Evolutionary conservation across 1,140 invertebrate species (phyloP).

Genomic region (Zaprionus kolodkinae): DNA sequence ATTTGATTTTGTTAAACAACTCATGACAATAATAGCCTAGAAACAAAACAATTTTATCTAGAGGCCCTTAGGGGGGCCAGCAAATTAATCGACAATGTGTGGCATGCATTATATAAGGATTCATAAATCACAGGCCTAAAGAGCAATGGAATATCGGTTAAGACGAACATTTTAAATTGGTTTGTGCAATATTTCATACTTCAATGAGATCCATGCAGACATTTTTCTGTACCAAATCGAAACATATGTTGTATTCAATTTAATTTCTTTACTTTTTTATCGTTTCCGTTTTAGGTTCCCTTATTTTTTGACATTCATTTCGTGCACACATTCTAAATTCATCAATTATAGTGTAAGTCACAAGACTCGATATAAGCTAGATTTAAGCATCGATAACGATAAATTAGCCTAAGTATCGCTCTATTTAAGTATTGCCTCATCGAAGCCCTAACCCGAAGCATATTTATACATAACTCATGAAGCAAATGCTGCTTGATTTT

Average conservation of each 20-base stretch:
- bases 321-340: constrained; percentile 64
- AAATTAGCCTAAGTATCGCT: neutral
- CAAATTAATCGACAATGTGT: constrained; percentile 57
- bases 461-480: constrained; percentile 19
- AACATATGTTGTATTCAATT: constrained; percentile 21
- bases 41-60: constrained; percentile 15
- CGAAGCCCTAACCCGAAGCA: no score
- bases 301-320: constrained; percentile 50
- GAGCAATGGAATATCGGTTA: constrained; percentile 25
- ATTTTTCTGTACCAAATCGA: constrained; percentile 63
- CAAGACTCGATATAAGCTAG: constrained; percentile 16
- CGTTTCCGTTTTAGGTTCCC: neutral
- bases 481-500: constrained; percentile 52
- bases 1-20: constrained; percentile 21
- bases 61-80: constrained; percentile 10
- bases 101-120: constrained; percentile 57
- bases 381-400: constrained; percentile 12
- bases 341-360: constrained; percentile 42
- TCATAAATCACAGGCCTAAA: constrained; percentile 17
- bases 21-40: constrained; percentile 3
- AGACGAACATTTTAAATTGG: constrained; percentile 4
- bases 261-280: constrained; percentile 19
- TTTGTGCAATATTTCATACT: constrained; percentile 43
- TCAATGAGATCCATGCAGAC: constrained; percentile 83
- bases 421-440: neutral